phyloP scores from a whole-genome alignment of 2,113 vertebrate genomes.

The Bubo blakistoni region DNA sequence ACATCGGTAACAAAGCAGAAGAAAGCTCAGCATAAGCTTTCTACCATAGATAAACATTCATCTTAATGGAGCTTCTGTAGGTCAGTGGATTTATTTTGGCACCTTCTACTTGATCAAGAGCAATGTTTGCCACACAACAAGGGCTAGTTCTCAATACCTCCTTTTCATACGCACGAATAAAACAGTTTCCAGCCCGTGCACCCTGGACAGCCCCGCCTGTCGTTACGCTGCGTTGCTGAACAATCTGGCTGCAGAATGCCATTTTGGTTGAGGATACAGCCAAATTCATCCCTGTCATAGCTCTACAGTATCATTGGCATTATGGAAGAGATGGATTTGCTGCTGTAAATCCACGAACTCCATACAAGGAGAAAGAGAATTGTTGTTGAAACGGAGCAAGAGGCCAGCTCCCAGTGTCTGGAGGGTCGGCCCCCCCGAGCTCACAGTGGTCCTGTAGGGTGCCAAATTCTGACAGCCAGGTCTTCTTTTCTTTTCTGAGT shows the following conservation, averaged over 20 bases:
- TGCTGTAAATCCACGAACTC: neutral
- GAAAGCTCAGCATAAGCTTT: neutral
- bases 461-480: neutral
- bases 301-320: neutral
- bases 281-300: neutral
- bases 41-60: neutral
- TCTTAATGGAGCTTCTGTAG: neutral
- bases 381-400: neutral
- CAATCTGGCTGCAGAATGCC: conserved; percentile 30
- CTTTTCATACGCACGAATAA: neutral
- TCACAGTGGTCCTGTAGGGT: neutral
- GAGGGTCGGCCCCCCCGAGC: rapidly evolving
- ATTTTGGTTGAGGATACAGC: neutral
- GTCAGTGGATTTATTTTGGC: conserved; percentile 29
- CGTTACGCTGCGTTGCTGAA: neutral
- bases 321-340: neutral
- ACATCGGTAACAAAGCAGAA: neutral
- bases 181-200: neutral
- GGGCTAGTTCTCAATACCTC: conserved; percentile 62
- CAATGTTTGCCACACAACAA: conserved; percentile 27
- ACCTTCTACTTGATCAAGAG: conserved; percentile 34
- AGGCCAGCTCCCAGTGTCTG: neutral
- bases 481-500: neutral
- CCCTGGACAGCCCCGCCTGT: conserved; percentile 5
- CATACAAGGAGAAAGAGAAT: neutral